These are phyloP conservation scores for Eurypyga helias DNA, from an alignment of 2,113 vertebrate species.

Conservation along the genomic window DNA sequence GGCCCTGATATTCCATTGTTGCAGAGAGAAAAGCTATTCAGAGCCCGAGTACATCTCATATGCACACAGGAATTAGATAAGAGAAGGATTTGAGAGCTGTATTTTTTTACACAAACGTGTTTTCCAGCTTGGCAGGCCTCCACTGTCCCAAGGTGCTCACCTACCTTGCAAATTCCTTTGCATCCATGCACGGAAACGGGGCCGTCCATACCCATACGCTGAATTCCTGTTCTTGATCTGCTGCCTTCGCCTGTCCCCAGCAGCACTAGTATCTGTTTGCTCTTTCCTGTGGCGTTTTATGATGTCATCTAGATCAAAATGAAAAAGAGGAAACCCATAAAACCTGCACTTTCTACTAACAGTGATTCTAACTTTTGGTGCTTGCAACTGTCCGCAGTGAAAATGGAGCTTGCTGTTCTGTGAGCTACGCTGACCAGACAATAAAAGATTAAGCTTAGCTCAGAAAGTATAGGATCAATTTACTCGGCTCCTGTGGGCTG, in stretches of 20 bases:
- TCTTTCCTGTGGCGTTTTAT: slow-evolving; percentile 56
- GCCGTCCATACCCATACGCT: not conserved
- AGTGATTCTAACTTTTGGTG: not conserved
- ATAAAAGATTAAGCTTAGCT: slow-evolving; percentile 11
- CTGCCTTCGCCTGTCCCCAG: not conserved
- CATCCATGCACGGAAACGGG: slow-evolving; percentile 5
- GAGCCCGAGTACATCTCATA: not conserved
- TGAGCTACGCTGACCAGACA: not conserved
- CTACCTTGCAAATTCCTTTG: slow-evolving; percentile 65
- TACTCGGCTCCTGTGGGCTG: not conserved
- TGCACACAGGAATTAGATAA: fast-evolving
- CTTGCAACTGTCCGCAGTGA: fast-evolving
- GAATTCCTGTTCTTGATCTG: slow-evolving; percentile 34
- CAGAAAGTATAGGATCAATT: slow-evolving; percentile 22
- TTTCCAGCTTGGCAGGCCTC: not conserved
- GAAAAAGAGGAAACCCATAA: not conserved
- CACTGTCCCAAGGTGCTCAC: not conserved
- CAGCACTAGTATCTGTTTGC: not conserved
- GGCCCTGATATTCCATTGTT: slow-evolving; percentile 21
- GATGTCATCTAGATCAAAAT: slow-evolving; percentile 67
- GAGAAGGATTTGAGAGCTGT: not conserved
- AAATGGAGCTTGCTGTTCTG: not conserved
- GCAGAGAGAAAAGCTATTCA: slow-evolving; percentile 8
- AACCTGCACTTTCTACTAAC: not conserved
- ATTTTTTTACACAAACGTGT: not conserved